Evolutionary conservation across 2,113 vertebrate genomes (phyloP), one percentile per base, ranked within the genome.

Genomic region (Tenebrosternarchus preto): DNA sequence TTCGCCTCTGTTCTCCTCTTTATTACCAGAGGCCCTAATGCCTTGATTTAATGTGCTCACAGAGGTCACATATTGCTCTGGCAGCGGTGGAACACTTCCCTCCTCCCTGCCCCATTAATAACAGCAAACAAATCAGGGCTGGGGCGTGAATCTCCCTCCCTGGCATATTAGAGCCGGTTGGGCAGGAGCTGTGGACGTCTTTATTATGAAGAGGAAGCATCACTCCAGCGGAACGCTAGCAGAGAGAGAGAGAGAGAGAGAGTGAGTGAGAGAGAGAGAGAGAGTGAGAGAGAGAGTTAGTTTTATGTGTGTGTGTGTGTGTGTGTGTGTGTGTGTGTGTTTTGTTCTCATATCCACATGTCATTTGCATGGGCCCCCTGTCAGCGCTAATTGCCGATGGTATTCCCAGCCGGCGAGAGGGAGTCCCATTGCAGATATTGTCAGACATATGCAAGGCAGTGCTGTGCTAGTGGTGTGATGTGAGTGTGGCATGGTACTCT

Each of bases 11-110:
- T 83, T 60, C 81, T 86, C 85, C 88, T 88, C 85, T 91, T 91
- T 89, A 90, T 91, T 88, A 88, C 87, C 61, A 53, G 63, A 36
- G 81, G 86, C 86, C 86, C 85, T 89, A 88, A 92, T 89, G 87
- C 78, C 73, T 86, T 90, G 88, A 90, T 91, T 91, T 91, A 92
- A 91, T 88, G 89, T 82, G 84, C 87, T 88, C 87, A 86, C 86
- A 77, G 87, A 88, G 90, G 89, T 92, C 91, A 91, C 87, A 90
- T 86, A 89, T 90, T 85, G 81, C 67, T 76, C 86, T 88, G 89
- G 86, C n/a, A 89, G 90, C 87, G 83, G 87, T 85, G 86, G 86
- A 85, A 86, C 83, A 81, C 86, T 90, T 88, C 71, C 87, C 87
- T 87, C 83, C 81, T 86, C 85, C 69, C 83, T 77, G 85, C 86